A percentile compares a stretch with the other conserved stretches of the same genome.
Evolutionary conservation across 2,113 vertebrate genomes (phyloP).

Genomic region (Pseudorasbora parva): DNA sequence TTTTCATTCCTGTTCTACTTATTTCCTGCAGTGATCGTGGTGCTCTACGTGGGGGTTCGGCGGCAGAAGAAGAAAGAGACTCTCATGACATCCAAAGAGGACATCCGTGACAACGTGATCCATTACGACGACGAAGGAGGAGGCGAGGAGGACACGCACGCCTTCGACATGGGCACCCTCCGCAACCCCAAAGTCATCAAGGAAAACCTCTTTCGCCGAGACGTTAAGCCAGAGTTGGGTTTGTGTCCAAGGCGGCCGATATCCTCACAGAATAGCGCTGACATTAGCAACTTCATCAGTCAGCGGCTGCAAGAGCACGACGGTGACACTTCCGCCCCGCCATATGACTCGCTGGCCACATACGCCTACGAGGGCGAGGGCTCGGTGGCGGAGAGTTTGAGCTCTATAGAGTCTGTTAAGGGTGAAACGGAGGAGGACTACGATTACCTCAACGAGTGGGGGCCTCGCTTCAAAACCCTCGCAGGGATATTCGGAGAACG

Average conservation of each 20-base stretch:
- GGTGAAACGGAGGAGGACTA: slow-evolving; percentile 89
- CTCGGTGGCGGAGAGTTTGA: slow-evolving; percentile 92
- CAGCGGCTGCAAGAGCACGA: slow-evolving; percentile 91
- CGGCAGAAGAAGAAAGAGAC: slow-evolving; percentile 96
- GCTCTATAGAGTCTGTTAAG: slow-evolving; percentile 88
- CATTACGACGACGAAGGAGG: slow-evolving; percentile 98
- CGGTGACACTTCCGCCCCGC: slow-evolving; percentile 85
- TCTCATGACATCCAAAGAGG: slow-evolving; percentile 97
- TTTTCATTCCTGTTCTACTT: neutral
- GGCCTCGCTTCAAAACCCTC: slow-evolving; percentile 93
- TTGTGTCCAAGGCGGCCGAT: slow-evolving; percentile 70
- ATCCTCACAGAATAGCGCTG: slow-evolving; percentile 82
- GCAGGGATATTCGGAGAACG: slow-evolving; percentile 93
- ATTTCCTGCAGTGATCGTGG: slow-evolving; percentile 84
- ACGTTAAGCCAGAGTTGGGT: slow-evolving; percentile 89
- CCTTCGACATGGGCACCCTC: slow-evolving; percentile 96
- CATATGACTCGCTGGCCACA: slow-evolving; percentile 95
- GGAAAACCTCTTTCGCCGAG: slow-evolving; percentile 88
- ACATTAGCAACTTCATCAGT: slow-evolving; percentile 92
- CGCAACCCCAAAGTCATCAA: slow-evolving; percentile 95
- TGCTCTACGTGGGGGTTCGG: slow-evolving; percentile 92
- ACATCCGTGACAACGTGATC: slow-evolving; percentile 97
- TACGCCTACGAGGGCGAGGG: slow-evolving; percentile 95
- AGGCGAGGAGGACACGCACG: slow-evolving; percentile 97
- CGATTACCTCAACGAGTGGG: slow-evolving; percentile 93